A percentile compares a stretch with the other conserved stretches of the same genome.
These are phyloP conservation scores for Takifugu flavidus DNA, from an alignment of 2,113 vertebrate species.

Conservation along the genomic window DNA sequence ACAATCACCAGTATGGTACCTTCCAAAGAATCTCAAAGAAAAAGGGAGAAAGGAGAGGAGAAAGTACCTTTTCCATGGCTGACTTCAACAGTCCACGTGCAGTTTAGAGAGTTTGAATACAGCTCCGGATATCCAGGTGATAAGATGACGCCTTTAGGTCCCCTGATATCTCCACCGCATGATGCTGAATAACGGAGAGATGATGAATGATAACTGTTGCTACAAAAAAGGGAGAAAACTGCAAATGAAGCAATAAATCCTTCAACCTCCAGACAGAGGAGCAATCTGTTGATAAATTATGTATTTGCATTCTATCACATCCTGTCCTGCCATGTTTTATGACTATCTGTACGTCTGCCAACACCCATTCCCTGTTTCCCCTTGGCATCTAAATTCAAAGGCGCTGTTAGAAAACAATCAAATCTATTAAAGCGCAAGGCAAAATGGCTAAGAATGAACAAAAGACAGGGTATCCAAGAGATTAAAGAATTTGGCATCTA, in stretches of 20 bases:
- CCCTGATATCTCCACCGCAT: constrained; percentile 91
- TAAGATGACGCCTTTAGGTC: constrained; percentile 87
- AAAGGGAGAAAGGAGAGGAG: not conserved
- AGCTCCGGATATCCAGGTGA: constrained; percentile 95
- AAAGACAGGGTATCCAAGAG: no score
- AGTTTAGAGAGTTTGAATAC: constrained; percentile 96
- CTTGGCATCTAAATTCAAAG: constrained; percentile 25
- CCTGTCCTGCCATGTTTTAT: constrained; percentile 51
- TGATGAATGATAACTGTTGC: constrained; percentile 51
- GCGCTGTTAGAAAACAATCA: constrained; percentile 17
- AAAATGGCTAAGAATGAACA: no score
- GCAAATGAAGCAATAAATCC: constrained; percentile 64
- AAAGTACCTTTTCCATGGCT: constrained; percentile 76
- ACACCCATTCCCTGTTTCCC: constrained; percentile 17
- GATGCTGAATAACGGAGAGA: constrained; percentile 78
- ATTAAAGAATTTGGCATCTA: no score
- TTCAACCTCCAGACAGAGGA: constrained; percentile 54
- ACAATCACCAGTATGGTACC: no score
- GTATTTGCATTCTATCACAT: constrained; percentile 52
- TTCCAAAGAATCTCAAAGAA: not conserved
- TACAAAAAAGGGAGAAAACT: constrained; percentile 16
- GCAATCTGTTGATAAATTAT: constrained; percentile 64
- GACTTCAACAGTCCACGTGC: constrained; percentile 85
- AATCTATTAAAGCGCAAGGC: constrained; percentile 10
- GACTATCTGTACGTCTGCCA: constrained; percentile 55